A percentile compares a stretch with the other conserved stretches of the same genome.
phyloP scores from a whole-genome alignment of 2,797 vertebrate genomes.

The Sciurus carolinensis region DNA sequence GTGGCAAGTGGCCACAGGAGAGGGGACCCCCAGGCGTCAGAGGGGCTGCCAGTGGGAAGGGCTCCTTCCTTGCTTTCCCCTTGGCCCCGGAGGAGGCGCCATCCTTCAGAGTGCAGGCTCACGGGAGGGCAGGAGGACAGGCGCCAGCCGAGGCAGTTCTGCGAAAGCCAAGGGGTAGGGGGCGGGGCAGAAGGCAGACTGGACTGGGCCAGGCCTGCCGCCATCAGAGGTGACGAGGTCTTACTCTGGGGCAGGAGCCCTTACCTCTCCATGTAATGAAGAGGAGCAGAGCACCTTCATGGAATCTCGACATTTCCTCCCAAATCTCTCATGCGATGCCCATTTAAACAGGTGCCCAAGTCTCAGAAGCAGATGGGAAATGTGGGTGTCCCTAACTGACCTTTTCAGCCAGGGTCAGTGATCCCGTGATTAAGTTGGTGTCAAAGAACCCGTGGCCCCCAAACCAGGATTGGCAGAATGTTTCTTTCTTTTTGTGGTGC shows the following conservation, averaged over 20 bases:
- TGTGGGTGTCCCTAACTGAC: fast-evolving
- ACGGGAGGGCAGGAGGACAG: neutral
- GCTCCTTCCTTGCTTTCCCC: neutral
- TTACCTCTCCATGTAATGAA: neutral
- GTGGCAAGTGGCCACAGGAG: fast-evolving
- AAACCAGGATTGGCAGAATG: neutral
- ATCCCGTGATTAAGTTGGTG: neutral
- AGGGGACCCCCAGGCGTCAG: neutral
- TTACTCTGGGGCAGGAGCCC: neutral
- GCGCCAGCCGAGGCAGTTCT: neutral
- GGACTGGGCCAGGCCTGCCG: neutral
- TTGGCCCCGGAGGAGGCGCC: neutral
- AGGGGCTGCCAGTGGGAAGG: neutral
- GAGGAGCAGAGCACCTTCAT: fast-evolving
- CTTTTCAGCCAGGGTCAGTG: neutral
- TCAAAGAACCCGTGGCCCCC: neutral
- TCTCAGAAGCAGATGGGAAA: neutral
- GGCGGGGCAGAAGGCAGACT: no score
- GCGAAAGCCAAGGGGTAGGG: neutral
- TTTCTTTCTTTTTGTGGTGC: no score
- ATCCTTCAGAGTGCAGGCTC: fast-evolving
- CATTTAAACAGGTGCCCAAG: neutral
- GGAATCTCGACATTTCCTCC: neutral
- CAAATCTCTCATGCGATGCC: neutral
- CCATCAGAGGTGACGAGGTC: fast-evolving